These are phyloP conservation scores for Cydia amplana DNA, from an alignment of 1,140 invertebrate species.

Conservation along the genomic window DNA sequence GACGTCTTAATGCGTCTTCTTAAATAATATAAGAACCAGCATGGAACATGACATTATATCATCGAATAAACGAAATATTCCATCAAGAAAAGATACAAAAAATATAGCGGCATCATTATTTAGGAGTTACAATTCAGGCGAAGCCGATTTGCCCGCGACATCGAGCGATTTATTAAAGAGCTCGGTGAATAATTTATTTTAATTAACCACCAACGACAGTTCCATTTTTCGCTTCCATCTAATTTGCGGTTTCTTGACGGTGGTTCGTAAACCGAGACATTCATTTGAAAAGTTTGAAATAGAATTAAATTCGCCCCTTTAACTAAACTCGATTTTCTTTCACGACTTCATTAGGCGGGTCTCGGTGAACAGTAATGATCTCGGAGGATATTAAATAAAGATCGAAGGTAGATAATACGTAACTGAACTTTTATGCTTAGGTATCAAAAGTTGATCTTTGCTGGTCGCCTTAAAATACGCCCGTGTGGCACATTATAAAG, in stretches of 20 bases:
- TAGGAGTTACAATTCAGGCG: conserved; percentile 48
- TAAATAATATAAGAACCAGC: too few relatives aligned
- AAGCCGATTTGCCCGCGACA: conserved; percentile 49
- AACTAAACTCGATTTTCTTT: conserved; percentile 77
- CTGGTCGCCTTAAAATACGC: too few relatives aligned
- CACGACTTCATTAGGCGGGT: conserved; percentile 74
- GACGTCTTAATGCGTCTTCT: too few relatives aligned
- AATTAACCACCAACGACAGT: conserved; percentile 68
- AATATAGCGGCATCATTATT: conserved; percentile 40
- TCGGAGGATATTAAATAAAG: conserved; percentile 62
- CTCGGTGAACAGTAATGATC: too few relatives aligned
- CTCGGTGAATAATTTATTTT: conserved; percentile 72
- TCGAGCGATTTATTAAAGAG: conserved; percentile 53
- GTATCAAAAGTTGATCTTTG: too few relatives aligned
- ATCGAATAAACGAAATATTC: neutral
- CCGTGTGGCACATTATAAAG: too few relatives aligned
- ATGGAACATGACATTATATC: neutral
- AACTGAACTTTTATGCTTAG: conserved; percentile 55
- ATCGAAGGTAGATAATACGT: conserved; percentile 72
- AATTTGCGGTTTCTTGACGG: conserved; percentile 64
- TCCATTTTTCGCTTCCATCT: conserved; percentile 64
- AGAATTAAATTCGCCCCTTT: conserved; percentile 77
- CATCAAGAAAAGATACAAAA: neutral
- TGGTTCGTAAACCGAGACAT: conserved; percentile 63
- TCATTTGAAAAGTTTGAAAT: conserved; percentile 76